phyloP scores from a whole-genome alignment of 1,140 invertebrate genomes.

The Colletes latitarsis region DNA sequence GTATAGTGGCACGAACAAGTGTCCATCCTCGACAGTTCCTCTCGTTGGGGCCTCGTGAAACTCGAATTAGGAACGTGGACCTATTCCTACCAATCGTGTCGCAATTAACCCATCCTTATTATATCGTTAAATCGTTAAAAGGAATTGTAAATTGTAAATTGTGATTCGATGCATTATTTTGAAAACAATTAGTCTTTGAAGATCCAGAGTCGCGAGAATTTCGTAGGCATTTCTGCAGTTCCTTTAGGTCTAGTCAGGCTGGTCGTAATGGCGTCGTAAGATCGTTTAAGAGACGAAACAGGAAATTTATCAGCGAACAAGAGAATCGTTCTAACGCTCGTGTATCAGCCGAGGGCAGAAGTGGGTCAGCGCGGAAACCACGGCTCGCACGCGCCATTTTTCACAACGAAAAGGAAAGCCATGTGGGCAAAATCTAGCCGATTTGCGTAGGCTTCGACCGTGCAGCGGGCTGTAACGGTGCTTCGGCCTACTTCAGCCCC shows the following conservation, averaged over 20 bases:
- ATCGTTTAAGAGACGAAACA: too few relatives aligned
- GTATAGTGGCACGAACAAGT: constrained; percentile 56
- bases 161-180: too few relatives aligned
- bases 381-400: constrained; percentile 80
- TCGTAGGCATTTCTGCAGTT: too few relatives aligned
- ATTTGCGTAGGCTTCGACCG: constrained; percentile 70
- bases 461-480: constrained; percentile 76
- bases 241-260: too few relatives aligned
- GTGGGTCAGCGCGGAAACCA: constrained; percentile 74
- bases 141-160: too few relatives aligned
- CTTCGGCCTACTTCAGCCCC: constrained; percentile 76
- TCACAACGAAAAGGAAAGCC: constrained; percentile 82
- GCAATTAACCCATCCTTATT: too few relatives aligned
- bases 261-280: too few relatives aligned
- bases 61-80: background rate
- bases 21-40: constrained; percentile 18
- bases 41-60: background rate
- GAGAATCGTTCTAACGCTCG: background rate
- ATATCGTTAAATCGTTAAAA: too few relatives aligned
- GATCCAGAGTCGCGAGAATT: too few relatives aligned
- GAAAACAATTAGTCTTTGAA: too few relatives aligned
- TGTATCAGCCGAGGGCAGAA: constrained; percentile 20
- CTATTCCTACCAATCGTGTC: background rate
- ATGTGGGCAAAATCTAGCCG: constrained; percentile 75
- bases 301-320: too few relatives aligned